A percentile compares a stretch with the other conserved stretches of the same genome.
Evolutionary conservation across 2,888 invertebrate genomes (phyloP).

Genomic region (Temnothorax ravouxi): DNA sequence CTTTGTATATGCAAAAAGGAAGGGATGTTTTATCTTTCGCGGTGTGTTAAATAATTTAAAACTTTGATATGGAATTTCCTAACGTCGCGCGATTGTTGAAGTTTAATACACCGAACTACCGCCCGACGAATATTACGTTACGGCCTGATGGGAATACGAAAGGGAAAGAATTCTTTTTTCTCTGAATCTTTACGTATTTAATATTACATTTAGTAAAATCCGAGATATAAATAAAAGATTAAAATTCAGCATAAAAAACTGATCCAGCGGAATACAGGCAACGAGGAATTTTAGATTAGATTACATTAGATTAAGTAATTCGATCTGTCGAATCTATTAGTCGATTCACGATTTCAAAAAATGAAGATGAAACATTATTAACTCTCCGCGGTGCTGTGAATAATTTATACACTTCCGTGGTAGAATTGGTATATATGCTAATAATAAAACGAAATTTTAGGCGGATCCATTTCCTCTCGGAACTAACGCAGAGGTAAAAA

Average conservation of each 20-base stretch:
- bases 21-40: not conserved
- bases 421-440: not conserved
- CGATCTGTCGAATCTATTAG: not conserved
- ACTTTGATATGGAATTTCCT: not conserved
- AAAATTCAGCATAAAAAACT: not conserved
- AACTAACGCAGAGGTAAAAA: conserved; percentile 17
- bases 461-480: not conserved
- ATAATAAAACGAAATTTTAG: conserved; percentile 17
- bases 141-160: not conserved
- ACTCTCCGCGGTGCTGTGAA: not conserved
- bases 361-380: not conserved
- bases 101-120: not conserved
- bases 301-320: not conserved
- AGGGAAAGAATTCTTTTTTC: not conserved
- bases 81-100: not conserved
- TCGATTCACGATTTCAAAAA: not conserved
- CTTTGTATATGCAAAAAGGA: not conserved
- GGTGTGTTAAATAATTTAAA: conserved; percentile 23
- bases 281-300: not conserved
- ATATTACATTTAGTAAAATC: not conserved
- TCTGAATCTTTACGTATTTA: not conserved
- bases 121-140: not conserved
- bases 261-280: not conserved
- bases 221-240: not conserved
- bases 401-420: not conserved